Evolutionary conservation across 2,113 vertebrate genomes (phyloP).

Genomic region (Rhinichthys klamathensis): DNA sequence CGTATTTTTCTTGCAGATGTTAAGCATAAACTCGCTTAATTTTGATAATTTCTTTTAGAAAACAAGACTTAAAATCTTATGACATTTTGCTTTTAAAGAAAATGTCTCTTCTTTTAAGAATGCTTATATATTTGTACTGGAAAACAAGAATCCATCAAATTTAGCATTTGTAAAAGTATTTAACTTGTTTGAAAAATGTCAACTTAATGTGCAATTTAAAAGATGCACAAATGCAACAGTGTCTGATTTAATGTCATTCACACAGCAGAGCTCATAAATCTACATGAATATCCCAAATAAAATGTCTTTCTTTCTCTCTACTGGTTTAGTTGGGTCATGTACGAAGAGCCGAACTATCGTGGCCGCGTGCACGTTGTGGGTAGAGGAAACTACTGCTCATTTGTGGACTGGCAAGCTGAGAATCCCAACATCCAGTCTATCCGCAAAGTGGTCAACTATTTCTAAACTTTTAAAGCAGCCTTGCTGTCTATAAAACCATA

Average conservation of each 20-base stretch:
- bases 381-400: slow-evolving; percentile 84
- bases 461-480: slow-evolving; percentile 68
- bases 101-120: too few species aligned
- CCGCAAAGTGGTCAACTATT: slow-evolving; percentile 88
- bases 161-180: background rate
- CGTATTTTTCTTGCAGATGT: too few species aligned
- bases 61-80: too few species aligned
- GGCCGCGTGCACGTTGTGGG: slow-evolving; percentile 92
- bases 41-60: too few species aligned
- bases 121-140: too few species aligned
- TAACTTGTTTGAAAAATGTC: background rate
- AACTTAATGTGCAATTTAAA: background rate
- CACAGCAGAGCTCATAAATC: too few species aligned
- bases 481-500: background rate
- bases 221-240: background rate
- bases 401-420: slow-evolving; percentile 84
- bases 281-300: too few species aligned
- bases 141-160: background rate
- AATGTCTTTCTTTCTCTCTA: background rate
- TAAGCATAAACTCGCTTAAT: too few species aligned
- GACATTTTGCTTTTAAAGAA: too few species aligned
- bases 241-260: background rate
- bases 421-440: slow-evolving; percentile 88
- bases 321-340: slow-evolving; percentile 87
- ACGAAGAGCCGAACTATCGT: slow-evolving; percentile 91